Conservation (phyloP, 2,113 vertebrate species). For the Excalfactoria chinensis region DNA sequence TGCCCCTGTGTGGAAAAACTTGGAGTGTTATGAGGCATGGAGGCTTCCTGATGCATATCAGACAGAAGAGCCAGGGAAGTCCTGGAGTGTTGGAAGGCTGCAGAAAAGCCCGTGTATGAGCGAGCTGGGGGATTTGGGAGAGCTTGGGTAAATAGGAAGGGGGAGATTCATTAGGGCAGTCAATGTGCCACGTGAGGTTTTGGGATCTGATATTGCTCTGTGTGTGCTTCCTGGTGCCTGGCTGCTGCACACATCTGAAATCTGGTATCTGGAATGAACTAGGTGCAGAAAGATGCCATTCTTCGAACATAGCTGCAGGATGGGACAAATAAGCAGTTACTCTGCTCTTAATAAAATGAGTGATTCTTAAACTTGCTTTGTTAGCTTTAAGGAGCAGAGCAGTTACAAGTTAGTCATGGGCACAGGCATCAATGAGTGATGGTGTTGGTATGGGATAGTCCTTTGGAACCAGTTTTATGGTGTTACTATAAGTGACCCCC, state of each 20-base stretch:
- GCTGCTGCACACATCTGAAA: accelerated
- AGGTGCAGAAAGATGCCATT: neutral
- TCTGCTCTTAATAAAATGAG: neutral
- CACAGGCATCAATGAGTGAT: neutral
- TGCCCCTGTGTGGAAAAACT: neutral
- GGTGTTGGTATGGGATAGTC: too few species aligned
- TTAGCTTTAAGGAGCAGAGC: neutral
- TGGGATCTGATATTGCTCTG: neutral
- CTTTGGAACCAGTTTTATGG: neutral
- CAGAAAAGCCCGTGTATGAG: accelerated
- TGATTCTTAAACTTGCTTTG: neutral
- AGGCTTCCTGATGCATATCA: neutral
- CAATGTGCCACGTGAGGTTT: neutral
- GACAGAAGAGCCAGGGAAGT: neutral
- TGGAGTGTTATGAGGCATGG: accelerated
- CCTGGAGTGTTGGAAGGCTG: neutral
- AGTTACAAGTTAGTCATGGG: neutral
- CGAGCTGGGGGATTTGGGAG: neutral
- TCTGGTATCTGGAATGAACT: neutral
- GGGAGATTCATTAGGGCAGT: neutral
- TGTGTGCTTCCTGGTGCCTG: neutral
- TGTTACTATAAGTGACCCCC: accelerated
- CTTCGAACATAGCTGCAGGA: too few species aligned
- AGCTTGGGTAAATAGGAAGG: neutral
- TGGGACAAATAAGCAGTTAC: neutral